These are phyloP conservation scores for Gymnobelideus leadbeateri DNA, from an alignment of 2,113 vertebrate genomes.

Conservation along the genomic window DNA sequence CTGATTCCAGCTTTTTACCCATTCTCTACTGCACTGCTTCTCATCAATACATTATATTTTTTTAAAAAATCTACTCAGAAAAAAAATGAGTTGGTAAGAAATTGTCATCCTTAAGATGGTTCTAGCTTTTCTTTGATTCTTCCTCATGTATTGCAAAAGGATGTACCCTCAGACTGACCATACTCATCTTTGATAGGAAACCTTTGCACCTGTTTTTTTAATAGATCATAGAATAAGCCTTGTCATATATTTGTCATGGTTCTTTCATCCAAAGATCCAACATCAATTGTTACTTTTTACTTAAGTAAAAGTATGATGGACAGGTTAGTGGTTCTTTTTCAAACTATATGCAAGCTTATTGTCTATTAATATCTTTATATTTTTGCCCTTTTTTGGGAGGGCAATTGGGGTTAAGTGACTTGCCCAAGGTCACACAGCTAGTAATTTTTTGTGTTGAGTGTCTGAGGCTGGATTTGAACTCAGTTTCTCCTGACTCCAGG, in stretches of 20 bases:
- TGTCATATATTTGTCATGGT: background rate
- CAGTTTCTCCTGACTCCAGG: too few species aligned
- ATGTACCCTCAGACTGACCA: background rate
- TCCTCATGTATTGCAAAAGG: background rate
- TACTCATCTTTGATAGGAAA: background rate
- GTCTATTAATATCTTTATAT: too few species aligned
- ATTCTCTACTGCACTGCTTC: background rate
- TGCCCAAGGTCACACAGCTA: too few species aligned
- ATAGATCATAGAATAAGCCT: slow-evolving; percentile 14
- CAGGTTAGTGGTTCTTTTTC: background rate
- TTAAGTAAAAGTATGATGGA: background rate
- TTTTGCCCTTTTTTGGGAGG: too few species aligned
- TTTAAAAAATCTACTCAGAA: background rate
- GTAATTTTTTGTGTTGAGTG: too few species aligned
- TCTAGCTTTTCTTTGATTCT: background rate
- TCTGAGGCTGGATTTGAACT: too few species aligned
- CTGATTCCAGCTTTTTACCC: background rate
- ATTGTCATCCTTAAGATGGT: background rate
- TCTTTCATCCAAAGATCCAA: background rate
- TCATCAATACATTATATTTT: background rate
- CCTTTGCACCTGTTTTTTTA: background rate
- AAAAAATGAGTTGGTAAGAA: background rate
- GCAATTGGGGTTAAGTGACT: too few species aligned
- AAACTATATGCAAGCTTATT: background rate
- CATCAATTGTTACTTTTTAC: background rate